Base-by-base conservation (phyloP, 2,888 invertebrate genomes). In the Drosophila falleni region DNA sequence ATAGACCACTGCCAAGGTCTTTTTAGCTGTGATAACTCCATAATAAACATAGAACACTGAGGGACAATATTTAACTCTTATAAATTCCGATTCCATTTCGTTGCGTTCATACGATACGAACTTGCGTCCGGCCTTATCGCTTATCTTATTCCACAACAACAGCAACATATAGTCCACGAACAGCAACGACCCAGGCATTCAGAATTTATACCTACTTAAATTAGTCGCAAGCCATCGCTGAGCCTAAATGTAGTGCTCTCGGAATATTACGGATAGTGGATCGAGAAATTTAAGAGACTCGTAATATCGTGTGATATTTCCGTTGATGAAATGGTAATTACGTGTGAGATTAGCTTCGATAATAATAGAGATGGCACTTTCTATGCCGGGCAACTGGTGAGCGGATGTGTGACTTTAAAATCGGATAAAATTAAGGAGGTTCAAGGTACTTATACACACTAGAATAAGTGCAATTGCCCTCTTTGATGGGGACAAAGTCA, bases 271-370 rank as follows among this genome's bases (percentile, higher is more conserved):
- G 11, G 11, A 11, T 54, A 35, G 41, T 54, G 26, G 5, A 10
- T 46, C 26, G 26, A 11, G 39, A 26, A 44, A 8, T 65, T 59
- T 49, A 8, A 46, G 13, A 54, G 44, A 64, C 60, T 53, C 31
- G n/a, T 29, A 10, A 11, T 16, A 31, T 5, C 35, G 29, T 41
- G 31, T n/a, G 50, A 16, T 15, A 13, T 37, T 62, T 33, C 23
- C 26, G 47, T 29, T 35, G 8, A 41, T 29, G 80, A 80, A 82
- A 92, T 92, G 92, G 91, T 91, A 50, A 90, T 91, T 46, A 87
- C 79, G 64, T 92, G 92, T 69, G 90, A 91, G 72, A 91, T 93
- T 31, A 83, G 85, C 65, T 93, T 93, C 55, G 91, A 92, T 70
- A 82, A 92, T 49, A 92, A 92, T 76, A 78, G 76, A 15, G 67